These are phyloP conservation scores for Nineta flava DNA, from an alignment of 2,888 invertebrate genomes.

Conservation along the genomic window DNA sequence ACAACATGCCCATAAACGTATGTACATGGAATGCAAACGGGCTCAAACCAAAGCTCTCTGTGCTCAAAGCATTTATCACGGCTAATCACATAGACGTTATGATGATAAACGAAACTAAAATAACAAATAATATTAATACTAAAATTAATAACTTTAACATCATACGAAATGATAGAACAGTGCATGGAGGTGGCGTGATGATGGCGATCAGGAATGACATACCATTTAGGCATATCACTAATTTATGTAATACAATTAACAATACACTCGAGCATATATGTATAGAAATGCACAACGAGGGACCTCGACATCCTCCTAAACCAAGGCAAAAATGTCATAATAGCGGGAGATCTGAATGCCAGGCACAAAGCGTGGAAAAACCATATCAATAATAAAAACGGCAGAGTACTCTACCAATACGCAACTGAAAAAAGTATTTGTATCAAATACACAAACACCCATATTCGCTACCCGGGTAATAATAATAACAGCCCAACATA, in stretches of 20 bases:
- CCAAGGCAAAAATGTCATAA: constrained; percentile 11
- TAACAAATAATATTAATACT: constrained; percentile 9
- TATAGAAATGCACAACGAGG: constrained; percentile 10
- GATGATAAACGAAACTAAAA: constrained; percentile 12
- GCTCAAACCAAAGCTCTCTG: neutral
- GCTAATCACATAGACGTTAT: neutral
- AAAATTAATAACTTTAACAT: constrained; percentile 12
- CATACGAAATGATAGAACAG: constrained; percentile 11
- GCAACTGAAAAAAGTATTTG: constrained; percentile 11
- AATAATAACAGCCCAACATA: constrained; percentile 14
- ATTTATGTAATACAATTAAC: neutral
- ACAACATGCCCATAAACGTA: constrained; percentile 10
- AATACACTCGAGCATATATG: constrained; percentile 10
- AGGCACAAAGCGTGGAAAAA: constrained; percentile 14
- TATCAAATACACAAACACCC: constrained; percentile 12
- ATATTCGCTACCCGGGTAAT: constrained; percentile 14
- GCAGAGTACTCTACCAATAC: constrained; percentile 11
- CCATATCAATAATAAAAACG: constrained; percentile 13
- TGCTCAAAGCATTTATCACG: neutral
- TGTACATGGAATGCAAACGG: neutral
- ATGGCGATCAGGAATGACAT: constrained; percentile 12
- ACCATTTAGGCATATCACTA: no score
- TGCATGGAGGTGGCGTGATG: constrained; percentile 11
- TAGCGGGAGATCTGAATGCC: constrained; percentile 16
- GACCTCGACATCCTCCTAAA: constrained; percentile 11